Conservation (phyloP, 2,888 invertebrate genomes). For the Tupiocoris notatus region DNA sequence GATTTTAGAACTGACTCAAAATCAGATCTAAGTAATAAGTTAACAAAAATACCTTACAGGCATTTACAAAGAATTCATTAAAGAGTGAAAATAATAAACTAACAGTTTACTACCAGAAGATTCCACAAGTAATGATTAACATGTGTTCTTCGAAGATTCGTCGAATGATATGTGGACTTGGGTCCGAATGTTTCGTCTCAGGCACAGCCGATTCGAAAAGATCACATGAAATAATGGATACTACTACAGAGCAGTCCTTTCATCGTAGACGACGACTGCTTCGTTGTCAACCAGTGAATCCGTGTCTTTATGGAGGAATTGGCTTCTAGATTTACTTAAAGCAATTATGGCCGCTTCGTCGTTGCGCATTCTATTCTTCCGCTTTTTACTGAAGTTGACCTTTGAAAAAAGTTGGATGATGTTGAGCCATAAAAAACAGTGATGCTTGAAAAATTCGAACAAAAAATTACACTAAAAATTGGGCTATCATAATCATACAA, state of each 20-base stretch:
- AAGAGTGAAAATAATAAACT: not conserved
- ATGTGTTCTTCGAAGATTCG: not conserved
- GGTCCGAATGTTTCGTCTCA: conserved; percentile 10
- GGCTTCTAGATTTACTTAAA: conserved; percentile 70
- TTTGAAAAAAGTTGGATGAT: conserved; percentile 53
- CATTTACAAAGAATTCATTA: not conserved
- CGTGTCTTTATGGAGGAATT: conserved; percentile 59
- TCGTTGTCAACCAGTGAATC: conserved; percentile 70
- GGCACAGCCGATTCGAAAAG: conserved; percentile 19
- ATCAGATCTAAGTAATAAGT: too few relatives aligned
- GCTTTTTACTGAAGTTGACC: conserved; percentile 75
- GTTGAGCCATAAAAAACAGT: too few relatives aligned
- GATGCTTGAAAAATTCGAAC: too few relatives aligned
- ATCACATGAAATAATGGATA: not conserved
- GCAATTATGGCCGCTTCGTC: conserved; percentile 80
- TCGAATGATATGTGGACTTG: conserved; percentile 21
- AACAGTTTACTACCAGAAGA: not conserved
- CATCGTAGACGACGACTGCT: conserved; percentile 78
- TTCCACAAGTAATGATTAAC: not conserved
- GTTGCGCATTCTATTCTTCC: conserved; percentile 77
- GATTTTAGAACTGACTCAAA: not conserved
- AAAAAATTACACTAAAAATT: too few relatives aligned
- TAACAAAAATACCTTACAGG: not conserved
- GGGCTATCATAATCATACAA: too few relatives aligned
- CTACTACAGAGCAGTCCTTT: conserved; percentile 69